Conservation (phyloP, 2,888 invertebrate species). For the Eubasilissa splendida region DNA sequence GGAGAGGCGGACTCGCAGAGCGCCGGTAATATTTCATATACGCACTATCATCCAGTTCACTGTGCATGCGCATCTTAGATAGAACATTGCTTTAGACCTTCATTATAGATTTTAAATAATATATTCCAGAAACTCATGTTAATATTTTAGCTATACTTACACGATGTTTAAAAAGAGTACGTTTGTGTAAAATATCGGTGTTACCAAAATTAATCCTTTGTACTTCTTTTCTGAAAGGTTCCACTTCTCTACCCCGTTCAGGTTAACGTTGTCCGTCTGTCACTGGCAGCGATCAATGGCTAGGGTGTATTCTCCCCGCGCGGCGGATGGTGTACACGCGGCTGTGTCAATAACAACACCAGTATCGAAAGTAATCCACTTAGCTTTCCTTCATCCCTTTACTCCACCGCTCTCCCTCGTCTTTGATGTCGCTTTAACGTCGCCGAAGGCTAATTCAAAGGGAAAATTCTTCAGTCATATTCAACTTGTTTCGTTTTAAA, state of each 20-base stretch:
- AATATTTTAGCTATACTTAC: too few species aligned
- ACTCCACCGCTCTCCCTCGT: background rate
- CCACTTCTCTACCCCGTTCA: background rate
- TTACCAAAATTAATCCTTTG: too few species aligned
- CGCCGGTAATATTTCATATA: too few species aligned
- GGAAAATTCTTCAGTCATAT: slow-evolving; percentile 10
- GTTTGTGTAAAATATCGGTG: too few species aligned
- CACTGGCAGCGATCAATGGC: slow-evolving; percentile 22
- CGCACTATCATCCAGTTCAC: too few species aligned
- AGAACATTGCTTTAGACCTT: too few species aligned
- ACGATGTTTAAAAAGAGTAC: too few species aligned
- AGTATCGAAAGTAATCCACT: slow-evolving; percentile 13
- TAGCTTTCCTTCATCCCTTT: slow-evolving; percentile 10
- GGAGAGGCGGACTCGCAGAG: too few species aligned
- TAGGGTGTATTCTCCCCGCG: background rate
- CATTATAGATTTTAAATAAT: too few species aligned
- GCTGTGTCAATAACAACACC: background rate
- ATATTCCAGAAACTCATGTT: too few species aligned
- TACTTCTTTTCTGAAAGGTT: too few species aligned
- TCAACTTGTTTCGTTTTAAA: background rate
- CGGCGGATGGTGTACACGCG: background rate
- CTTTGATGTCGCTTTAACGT: slow-evolving; percentile 21
- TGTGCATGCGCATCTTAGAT: too few species aligned
- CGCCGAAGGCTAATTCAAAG: background rate
- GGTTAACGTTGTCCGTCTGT: slow-evolving; percentile 27